Base-by-base conservation (phyloP, 2,113 vertebrate genomes). In the Mesoclemmys tuberculata region DNA sequence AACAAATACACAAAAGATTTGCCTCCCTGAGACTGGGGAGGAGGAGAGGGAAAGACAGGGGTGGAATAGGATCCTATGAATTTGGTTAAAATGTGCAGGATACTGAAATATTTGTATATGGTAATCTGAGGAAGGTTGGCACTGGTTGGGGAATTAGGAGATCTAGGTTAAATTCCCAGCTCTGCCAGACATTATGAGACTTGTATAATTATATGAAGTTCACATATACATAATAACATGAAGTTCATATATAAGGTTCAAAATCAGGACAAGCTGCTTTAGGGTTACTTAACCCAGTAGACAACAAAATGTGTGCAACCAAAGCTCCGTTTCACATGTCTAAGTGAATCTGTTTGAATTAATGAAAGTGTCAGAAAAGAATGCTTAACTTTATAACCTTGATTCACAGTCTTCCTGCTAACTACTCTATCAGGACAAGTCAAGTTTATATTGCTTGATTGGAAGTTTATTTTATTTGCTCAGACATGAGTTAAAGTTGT, bases 401-500 rank as follows among this genome's bases (percentile, higher is more conserved):
- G 82, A 41, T 78, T 93, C 90, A 49, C 58, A 92, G 91, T 92
- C 56, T 95, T 95, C 94, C 78, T 95, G 14, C 92, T 96, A 95
- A 97, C 88, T 96, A 74, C 64, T 94, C 21, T 95, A 80, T 93
- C 88, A 97, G 80, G 83, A 97, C 56, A 91, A 97, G 79, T 89
- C 75, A 97, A 90, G 92, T 94, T 96, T 96, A 96, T 96, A 96
- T 87, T 94, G 44, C 38, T 91, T 97, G 91, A 96, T 93, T 97
- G 93, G 96, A 98, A 97, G 96, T 87, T 94, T 90, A 58, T 88
- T 98, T 97, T 97, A 95, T 96, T 96, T 97, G 84, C 87, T 86
- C 74, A 96, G 21, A 41, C 75, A 89, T 91, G 83, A 95, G 82
- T 95, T 91, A 95, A 91, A 74, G 48, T 87, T 94, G 55, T 80